Evolutionary conservation across 2,113 vertebrate species (phyloP).

Genomic region (Pristiophorus japonicus): DNA sequence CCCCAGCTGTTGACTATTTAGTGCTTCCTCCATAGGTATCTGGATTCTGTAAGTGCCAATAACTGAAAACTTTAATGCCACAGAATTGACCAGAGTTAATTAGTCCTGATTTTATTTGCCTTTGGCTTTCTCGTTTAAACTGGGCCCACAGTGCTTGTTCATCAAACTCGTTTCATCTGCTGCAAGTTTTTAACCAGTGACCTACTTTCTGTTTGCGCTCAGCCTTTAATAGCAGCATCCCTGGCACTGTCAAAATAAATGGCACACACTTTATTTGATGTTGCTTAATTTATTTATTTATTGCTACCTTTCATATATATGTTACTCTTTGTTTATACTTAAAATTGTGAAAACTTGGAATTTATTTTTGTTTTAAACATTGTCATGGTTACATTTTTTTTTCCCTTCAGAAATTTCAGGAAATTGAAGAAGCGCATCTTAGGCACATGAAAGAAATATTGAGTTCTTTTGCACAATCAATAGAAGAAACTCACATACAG

Average conservation of each 20-base stretch:
- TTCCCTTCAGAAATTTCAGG: slow-evolving; percentile 85
- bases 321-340: background rate
- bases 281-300: background rate
- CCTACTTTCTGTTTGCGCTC: background rate
- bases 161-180: background rate
- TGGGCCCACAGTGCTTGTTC: background rate
- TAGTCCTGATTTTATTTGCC: background rate
- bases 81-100: background rate
- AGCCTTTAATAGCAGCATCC: background rate
- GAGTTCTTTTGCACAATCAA: slow-evolving; percentile 74
- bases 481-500: slow-evolving; percentile 84
- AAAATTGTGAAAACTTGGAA: background rate
- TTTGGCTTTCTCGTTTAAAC: slow-evolving; percentile 8
- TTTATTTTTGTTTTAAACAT: background rate
- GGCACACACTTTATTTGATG: background rate
- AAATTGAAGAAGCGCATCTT: slow-evolving; percentile 90
- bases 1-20: background rate
- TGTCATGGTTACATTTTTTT: slow-evolving; percentile 42
- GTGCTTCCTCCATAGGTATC: background rate
- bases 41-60: background rate
- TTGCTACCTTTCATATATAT: background rate
- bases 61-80: background rate
- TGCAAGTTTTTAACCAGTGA: background rate
- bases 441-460: slow-evolving; percentile 92
- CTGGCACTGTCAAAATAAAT: background rate